Evolutionary conservation across 23 tunicate genomes (phyloP), one percentile per base, ranked within the genome.

Genomic region (Styela plicata): DNA sequence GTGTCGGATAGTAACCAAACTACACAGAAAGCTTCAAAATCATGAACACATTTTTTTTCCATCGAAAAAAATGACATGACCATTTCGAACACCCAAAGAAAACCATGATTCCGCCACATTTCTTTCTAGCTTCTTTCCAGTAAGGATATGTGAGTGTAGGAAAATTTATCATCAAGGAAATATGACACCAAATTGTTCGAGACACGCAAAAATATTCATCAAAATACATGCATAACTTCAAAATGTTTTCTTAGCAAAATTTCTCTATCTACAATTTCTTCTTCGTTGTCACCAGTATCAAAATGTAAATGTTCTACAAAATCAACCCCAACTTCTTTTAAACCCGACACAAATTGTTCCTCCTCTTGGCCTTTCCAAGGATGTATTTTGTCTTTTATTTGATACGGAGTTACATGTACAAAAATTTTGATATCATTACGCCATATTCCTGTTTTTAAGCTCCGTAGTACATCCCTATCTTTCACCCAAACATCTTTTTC

Each of bases 331-430:
- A 31, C 28, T 34, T 87, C 73, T 16, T 37, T 66, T 37, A 91
- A 61, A 32, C 79, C 83, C 18, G 78, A 32, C n/a, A 81, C 79
- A 75, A 93, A 93, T 29, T 80, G 69, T 34, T 75, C 85, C 52
- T 81, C 85, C 36, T 74, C 69, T 27, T 93, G 94, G 2, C 98
- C 89, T 74, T 93, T 93, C 93, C 93, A 93, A 5, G 89, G 89
- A 26, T 91, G 82, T 33, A 80, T 82, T 16, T 31, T 32, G 76
- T 93, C 98, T 21, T 77, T 64, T 2, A 86, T 83, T 77, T 93
- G 98, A 52, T 93, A 93, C 2, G 98, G 98, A 1, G 98, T 81
- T 1, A 86, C 82, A 66, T 88, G 93, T 36, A 93, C 81, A 30
- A 25, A 71, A 34, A 84, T 63, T 37, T 88, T 78, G 17, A 71